phyloP scores from a whole-genome alignment of 1,140 invertebrate species.

The Choristoneura fumiferana region DNA sequence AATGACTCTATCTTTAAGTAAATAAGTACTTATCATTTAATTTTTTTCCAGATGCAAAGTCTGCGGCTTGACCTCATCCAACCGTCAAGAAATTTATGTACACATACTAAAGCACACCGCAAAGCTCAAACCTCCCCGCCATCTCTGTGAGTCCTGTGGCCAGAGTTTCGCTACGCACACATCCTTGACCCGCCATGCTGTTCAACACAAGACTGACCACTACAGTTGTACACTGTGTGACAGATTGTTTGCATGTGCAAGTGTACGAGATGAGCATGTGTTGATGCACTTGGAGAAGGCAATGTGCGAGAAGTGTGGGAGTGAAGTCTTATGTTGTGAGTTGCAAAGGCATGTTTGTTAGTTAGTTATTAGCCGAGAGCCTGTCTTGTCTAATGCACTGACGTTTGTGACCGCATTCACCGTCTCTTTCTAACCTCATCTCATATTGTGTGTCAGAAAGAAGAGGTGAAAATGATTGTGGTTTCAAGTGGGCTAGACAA shows the following conservation, averaged over 20 bases:
- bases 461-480: no score
- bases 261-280: constrained; percentile 40
- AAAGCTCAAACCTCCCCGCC: constrained; percentile 32
- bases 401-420: no score
- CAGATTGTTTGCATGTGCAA: constrained; percentile 35
- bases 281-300: constrained; percentile 39
- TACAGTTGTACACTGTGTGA: constrained; percentile 43
- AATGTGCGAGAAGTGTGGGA: constrained; percentile 64
- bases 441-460: no score
- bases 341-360: constrained; percentile 47
- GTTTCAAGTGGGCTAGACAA: no score
- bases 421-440: no score
- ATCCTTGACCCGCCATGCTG: constrained; percentile 44
- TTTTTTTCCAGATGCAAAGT: constrained; percentile 65
- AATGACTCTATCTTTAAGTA: no score
- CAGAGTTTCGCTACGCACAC: constrained; percentile 48
- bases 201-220: constrained; percentile 35
- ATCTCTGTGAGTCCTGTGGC: constrained; percentile 64
- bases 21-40: no score
- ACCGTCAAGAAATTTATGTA: constrained; percentile 53
- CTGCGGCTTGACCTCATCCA: constrained; percentile 46
- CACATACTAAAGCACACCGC: constrained; percentile 56
- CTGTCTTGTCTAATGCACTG: no score
- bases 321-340: constrained; percentile 41
- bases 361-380: background rate